Evolutionary conservation across 2,888 invertebrate genomes (phyloP).

Genomic region (Aleiodes leptofemur): DNA sequence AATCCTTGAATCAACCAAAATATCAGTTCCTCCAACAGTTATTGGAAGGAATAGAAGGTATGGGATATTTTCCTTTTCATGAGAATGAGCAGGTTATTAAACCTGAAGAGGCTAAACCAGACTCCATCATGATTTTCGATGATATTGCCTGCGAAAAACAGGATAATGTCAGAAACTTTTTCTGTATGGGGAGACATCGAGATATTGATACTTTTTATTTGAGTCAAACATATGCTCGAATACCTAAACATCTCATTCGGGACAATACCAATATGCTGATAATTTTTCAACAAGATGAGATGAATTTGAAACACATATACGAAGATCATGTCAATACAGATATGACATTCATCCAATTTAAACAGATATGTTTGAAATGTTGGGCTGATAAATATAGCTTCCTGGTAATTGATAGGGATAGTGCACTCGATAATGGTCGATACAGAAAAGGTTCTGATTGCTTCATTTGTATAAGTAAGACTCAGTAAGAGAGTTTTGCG

Average conservation of each 20-base stretch:
- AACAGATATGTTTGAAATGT: background rate
- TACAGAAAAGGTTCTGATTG: background rate
- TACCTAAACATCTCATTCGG: no score
- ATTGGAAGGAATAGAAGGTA: background rate
- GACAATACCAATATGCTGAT: background rate
- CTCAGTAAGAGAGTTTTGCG: background rate
- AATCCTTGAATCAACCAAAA: constrained; percentile 5
- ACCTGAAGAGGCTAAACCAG: background rate
- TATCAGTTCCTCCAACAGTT: background rate
- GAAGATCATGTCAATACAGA: constrained; percentile 32
- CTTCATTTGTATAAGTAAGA: background rate
- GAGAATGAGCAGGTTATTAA: background rate
- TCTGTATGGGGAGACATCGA: background rate
- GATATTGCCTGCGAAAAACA: background rate
- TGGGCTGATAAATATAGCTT: constrained; percentile 24
- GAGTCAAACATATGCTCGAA: no score
- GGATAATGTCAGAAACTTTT: background rate
- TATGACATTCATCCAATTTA: background rate
- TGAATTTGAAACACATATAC: constrained; percentile 56
- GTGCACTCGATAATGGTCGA: background rate
- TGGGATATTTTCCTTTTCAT: background rate
- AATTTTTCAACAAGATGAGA: background rate
- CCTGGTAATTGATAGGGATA: constrained; percentile 31
- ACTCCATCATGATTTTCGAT: background rate
- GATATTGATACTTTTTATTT: no score